phyloP scores from a whole-genome alignment of 2,797 vertebrate genomes.

The Enteromius paludinosus region DNA sequence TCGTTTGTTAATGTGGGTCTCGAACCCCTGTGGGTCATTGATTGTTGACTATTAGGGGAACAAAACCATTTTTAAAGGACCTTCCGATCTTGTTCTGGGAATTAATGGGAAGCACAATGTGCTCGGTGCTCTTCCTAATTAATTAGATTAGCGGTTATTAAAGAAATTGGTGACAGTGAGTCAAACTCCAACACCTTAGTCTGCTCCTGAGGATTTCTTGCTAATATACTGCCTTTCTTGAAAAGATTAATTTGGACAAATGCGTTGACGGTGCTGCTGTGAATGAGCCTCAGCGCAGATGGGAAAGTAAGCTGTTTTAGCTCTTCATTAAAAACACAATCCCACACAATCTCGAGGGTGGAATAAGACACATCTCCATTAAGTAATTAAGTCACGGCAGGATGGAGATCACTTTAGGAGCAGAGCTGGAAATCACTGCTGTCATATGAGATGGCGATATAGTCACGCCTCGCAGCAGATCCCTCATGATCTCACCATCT shows the following conservation, averaged over 20 bases:
- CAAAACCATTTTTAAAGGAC: background rate
- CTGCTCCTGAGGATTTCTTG: conserved; percentile 71
- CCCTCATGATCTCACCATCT: conserved; percentile 10
- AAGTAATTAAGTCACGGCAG: conserved; percentile 55
- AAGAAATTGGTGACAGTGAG: conserved; percentile 27
- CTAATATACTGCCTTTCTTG: conserved; percentile 78
- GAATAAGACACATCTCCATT: conserved; percentile 55
- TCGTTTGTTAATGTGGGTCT: background rate
- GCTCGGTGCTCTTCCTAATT: conserved; percentile 9
- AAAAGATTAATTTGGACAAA: conserved; percentile 78
- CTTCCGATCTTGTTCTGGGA: background rate
- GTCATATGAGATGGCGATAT: conserved; percentile 26
- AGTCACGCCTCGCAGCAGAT: background rate
- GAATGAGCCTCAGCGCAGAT: conserved; percentile 75
- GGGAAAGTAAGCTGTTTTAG: conserved; percentile 80
- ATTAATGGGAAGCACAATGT: conserved; percentile 4
- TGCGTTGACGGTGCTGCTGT: conserved; percentile 78
- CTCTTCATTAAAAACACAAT: conserved; percentile 79
- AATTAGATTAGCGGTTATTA: conserved; percentile 30
- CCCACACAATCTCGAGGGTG: conserved; percentile 74
- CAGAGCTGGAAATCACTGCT: conserved; percentile 18
- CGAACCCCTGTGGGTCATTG: background rate
- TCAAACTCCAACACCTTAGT: conserved; percentile 20
- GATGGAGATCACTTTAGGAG: conserved; percentile 55
- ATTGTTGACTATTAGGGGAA: background rate